A percentile compares a stretch with the other conserved stretches of the same genome.
Conservation (phyloP, 2,888 invertebrate species). For the Empis stercorea region DNA sequence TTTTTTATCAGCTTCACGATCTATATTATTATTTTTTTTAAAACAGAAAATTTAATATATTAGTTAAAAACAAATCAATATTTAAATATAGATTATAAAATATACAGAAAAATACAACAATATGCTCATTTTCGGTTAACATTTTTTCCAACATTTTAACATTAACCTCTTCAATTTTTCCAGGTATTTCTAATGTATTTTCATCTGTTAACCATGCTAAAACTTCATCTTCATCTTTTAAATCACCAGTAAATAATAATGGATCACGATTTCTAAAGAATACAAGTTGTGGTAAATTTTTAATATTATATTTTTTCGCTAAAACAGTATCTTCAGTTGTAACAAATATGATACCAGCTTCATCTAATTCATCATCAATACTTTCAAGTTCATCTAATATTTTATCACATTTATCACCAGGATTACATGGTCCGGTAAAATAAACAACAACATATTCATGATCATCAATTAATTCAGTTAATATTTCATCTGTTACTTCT, state of each 20-base stretch:
- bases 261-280: slow-evolving; percentile 89
- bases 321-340: slow-evolving; percentile 73
- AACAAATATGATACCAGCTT: slow-evolving; percentile 85
- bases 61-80: slow-evolving; percentile 2
- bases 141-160: slow-evolving; percentile 82
- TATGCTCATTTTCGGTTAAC: slow-evolving; percentile 71
- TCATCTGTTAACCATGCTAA: slow-evolving; percentile 85
- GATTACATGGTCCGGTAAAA: slow-evolving; percentile 80
- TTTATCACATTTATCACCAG: slow-evolving; percentile 74
- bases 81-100: slow-evolving; percentile 5
- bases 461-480: slow-evolving; percentile 71
- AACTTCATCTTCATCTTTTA: slow-evolving; percentile 85
- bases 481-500: slow-evolving; percentile 85
- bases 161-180: slow-evolving; percentile 87
- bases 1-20: slow-evolving; percentile 80
- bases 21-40: slow-evolving; percentile 36
- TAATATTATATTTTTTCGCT: slow-evolving; percentile 76
- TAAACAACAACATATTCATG: slow-evolving; percentile 91
- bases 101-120: slow-evolving; percentile 90
- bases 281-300: slow-evolving; percentile 69
- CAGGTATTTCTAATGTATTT: slow-evolving; percentile 79
- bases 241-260: slow-evolving; percentile 67
- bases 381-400: slow-evolving; percentile 78
- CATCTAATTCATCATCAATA: slow-evolving; percentile 86
- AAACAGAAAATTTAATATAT: too few species aligned